Percentiles rank a stretch among this genome's conserved stretches.
Conservation (phyloP, 2,888 invertebrate species). For the Hemicrepidius hirtus region DNA sequence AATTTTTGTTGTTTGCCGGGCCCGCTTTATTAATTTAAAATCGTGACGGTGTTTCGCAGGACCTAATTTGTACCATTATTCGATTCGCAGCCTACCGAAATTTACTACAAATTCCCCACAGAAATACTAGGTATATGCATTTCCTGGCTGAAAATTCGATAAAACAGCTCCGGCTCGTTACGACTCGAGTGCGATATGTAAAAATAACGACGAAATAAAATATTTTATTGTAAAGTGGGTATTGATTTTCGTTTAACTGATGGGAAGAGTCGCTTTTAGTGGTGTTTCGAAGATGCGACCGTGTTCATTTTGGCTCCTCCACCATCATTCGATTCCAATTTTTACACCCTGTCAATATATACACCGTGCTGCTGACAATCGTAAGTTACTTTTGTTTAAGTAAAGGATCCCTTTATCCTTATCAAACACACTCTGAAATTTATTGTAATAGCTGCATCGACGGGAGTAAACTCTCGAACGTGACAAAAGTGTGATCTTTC, state of each 20-base stretch:
- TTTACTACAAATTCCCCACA: slow-evolving; percentile 38
- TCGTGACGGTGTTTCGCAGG: slow-evolving; percentile 11
- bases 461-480: slow-evolving; percentile 57
- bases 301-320: slow-evolving; percentile 9
- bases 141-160: slow-evolving; percentile 35
- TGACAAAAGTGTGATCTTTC: slow-evolving; percentile 63
- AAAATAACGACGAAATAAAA: slow-evolving; percentile 51
- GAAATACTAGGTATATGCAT: slow-evolving; percentile 33
- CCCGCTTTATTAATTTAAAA: slow-evolving; percentile 18
- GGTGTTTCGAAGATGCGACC: slow-evolving; percentile 13
- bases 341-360: slow-evolving; percentile 45
- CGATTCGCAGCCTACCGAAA: slow-evolving; percentile 4
- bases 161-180: slow-evolving; percentile 39
- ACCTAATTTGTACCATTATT: not conserved
- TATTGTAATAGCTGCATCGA: slow-evolving; percentile 48
- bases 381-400: slow-evolving; percentile 48
- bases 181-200: slow-evolving; percentile 47
- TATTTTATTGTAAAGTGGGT: slow-evolving; percentile 50
- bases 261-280: slow-evolving; percentile 35
- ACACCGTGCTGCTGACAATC: slow-evolving; percentile 29
- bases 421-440: slow-evolving; percentile 48
- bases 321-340: slow-evolving; percentile 31
- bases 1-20: slow-evolving; percentile 55
- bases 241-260: slow-evolving; percentile 54
- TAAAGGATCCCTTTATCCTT: slow-evolving; percentile 45